A percentile compares a stretch with the other conserved stretches of the same genome.
Evolutionary conservation across 2,888 invertebrate species (phyloP).

Genomic region (Aleiodes alternator): DNA sequence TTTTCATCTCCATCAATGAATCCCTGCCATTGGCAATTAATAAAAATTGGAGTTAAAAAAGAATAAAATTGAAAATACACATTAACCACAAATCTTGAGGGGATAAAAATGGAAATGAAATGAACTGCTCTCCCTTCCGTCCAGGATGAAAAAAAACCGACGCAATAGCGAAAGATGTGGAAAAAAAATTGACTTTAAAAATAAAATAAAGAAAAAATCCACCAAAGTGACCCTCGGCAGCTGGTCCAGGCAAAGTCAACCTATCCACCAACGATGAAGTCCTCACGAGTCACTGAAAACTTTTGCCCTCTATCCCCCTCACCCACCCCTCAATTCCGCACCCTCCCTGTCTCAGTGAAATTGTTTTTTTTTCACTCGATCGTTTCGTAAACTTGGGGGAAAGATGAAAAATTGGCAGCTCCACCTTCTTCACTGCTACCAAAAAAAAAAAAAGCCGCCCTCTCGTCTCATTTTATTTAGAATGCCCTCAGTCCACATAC

Average conservation of each 20-base stretch:
- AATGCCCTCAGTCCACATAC: slow-evolving; percentile 17
- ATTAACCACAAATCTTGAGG: too few species aligned
- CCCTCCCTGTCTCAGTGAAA: neutral
- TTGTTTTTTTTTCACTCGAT: slow-evolving; percentile 18
- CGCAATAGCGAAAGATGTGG: slow-evolving; percentile 5
- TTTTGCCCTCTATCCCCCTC: slow-evolving; percentile 1
- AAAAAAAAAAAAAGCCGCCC: too few species aligned
- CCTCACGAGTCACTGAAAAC: slow-evolving; percentile 9
- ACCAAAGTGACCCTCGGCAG: slow-evolving; percentile 22
- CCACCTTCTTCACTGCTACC: slow-evolving; percentile 12
- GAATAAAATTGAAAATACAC: too few species aligned
- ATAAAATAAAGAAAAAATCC: neutral
- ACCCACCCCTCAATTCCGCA: neutral
- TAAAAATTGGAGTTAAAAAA: too few species aligned
- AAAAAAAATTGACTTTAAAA: slow-evolving; percentile 11
- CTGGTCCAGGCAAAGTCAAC: slow-evolving; percentile 18
- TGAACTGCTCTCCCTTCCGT: too few species aligned
- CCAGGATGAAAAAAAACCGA: neutral
- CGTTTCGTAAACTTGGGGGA: slow-evolving; percentile 33
- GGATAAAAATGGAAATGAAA: too few species aligned
- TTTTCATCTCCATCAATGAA: too few species aligned
- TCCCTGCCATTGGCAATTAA: too few species aligned
- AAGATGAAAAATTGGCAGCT: slow-evolving; percentile 44
- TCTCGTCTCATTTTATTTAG: slow-evolving; percentile 20
- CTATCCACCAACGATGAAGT: slow-evolving; percentile 6